Evolutionary conservation across 2,888 invertebrate species (phyloP), one percentile per base, ranked within the genome.

Genomic region (Luperina testacea): DNA sequence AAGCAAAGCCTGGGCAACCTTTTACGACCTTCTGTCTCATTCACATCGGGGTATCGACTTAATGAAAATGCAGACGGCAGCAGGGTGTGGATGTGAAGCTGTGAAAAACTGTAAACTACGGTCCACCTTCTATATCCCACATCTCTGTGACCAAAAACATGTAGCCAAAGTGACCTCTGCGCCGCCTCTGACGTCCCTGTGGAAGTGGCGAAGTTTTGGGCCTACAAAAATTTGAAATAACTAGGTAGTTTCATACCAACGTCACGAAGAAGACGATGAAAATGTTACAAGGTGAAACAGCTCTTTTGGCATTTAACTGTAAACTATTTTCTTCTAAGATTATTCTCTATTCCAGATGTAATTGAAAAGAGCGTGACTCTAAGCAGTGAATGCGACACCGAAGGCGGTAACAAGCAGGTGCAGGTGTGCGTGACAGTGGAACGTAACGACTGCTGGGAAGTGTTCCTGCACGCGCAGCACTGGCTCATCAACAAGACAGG

Each of bases 401-500:
- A 98, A 77, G 97, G 97, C 45, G 97, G 97, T 64, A 97, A 97
- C 89, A 97, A 98, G 87, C 97, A 98, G 88, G 96, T 98, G 86
- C 97, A 97, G 42, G 96, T 98, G 71, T 97, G 98, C 90, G 97
- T 98, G 51, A 97, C 97, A 86, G 97, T 98, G 38, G 97, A 97
- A 80, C 96, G 97, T 74, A 97, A 97, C 61, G 97, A 97, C 73
- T 97, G 97, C 88, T 97, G 98, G 94, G 97, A 98, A 84, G 94
- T 98, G 75, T 97, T 97, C 90, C 96, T 98, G 90, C 98, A 98
- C 92, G 98, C 98, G 2, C 98, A 98, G 27, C 99, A 98, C 93
- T 99, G 99, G 99, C 97, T 99, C 90, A 98, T 99, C 85, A 99
- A 99, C 95, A 98, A 98, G 95, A 98, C 98, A 7, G 98, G 98